Base-by-base conservation (phyloP, 2,113 vertebrate species). In the Semnornis frantzii region DNA sequence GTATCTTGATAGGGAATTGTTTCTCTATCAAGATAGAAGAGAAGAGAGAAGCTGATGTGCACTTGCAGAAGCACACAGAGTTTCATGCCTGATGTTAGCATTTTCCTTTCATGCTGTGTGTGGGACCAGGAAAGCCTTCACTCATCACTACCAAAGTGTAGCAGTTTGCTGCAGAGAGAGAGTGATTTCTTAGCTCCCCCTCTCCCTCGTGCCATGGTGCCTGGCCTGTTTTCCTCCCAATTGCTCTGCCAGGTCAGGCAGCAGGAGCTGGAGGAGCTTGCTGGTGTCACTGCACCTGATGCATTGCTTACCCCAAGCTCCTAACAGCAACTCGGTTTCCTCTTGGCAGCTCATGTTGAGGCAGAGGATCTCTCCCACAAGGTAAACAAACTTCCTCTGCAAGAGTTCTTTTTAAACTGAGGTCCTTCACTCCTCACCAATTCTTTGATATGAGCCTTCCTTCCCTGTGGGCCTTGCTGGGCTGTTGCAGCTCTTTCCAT, bases 1-100 rank as follows among this genome's bases (percentile, higher is more conserved):
- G 4, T 71, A 98, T 98, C 81, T 94, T 97, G 76, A 98, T 65
- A 0, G 97, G 98, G 50, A 98, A 82, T 31, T 94, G 74, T 70
- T 95, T 96, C 82, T 97, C 98, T 98, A 76, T 37, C 9, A n/a
- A n/a, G n/a, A n/a, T n/a, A n/a, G 7, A 90, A 80, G n/a, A 48
- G 18, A 86, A 30, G 48, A 31, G 68, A 27, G 34, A 37, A 25
- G 44, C 16, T 42, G 11, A 42, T 73, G 28, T 5, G 48, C 1
- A 2, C 5, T 84, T 79, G 46, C 52, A 62, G 77, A 90, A 80
- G 28, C 27, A 30, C 48, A 42, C 25, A 24, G 18, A 55, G 13
- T 42, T 84, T 76, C 42, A 55, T n/a, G 85, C 5, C 6, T 75
- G 81, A 33, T 25, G 17, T 60, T 50, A 57, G 3, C 44, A 15